A percentile compares a stretch with the other conserved stretches of the same genome.
Evolutionary conservation across 2,888 invertebrate genomes (phyloP).

Genomic region (Harmothoe impar): DNA sequence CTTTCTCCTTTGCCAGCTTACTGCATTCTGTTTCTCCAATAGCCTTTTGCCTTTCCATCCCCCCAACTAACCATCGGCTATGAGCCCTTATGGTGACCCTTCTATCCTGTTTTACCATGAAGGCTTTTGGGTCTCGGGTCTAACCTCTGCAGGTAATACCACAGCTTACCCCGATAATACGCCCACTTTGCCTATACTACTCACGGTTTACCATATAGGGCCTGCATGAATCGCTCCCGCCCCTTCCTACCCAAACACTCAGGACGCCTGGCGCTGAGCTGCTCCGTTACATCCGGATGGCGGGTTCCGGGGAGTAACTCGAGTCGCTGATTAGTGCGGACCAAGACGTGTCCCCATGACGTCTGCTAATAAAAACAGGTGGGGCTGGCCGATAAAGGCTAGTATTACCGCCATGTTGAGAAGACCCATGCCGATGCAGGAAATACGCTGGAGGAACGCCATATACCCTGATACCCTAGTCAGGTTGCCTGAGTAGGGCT

Average conservation of each 20-base stretch:
- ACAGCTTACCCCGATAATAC: neutral
- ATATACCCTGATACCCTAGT: too few species aligned
- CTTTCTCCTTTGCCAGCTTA: neutral
- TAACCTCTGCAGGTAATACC: neutral
- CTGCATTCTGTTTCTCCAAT: neutral
- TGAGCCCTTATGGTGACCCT: too few species aligned
- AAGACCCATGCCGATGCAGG: too few species aligned
- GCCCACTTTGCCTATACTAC: conserved; percentile 10
- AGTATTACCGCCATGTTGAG: neutral
- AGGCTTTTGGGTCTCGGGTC: too few species aligned
- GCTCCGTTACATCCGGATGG: conserved; percentile 1
- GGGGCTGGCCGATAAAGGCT: neutral
- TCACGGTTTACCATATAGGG: conserved; percentile 1
- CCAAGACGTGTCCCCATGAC: neutral
- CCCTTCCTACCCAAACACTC: conserved; percentile 7
- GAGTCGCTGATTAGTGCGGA: neutral
- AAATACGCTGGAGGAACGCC: too few species aligned
- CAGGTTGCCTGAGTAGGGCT: too few species aligned
- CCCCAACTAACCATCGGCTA: neutral
- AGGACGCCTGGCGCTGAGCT: neutral
- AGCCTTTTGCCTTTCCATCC: neutral
- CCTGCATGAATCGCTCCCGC: neutral
- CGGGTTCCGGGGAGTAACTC: neutral
- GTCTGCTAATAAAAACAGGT: conserved; percentile 22
- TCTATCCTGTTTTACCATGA: too few species aligned